Evolutionary conservation across 2,113 vertebrate genomes (phyloP).

Genomic region (Eclectus roratus): DNA sequence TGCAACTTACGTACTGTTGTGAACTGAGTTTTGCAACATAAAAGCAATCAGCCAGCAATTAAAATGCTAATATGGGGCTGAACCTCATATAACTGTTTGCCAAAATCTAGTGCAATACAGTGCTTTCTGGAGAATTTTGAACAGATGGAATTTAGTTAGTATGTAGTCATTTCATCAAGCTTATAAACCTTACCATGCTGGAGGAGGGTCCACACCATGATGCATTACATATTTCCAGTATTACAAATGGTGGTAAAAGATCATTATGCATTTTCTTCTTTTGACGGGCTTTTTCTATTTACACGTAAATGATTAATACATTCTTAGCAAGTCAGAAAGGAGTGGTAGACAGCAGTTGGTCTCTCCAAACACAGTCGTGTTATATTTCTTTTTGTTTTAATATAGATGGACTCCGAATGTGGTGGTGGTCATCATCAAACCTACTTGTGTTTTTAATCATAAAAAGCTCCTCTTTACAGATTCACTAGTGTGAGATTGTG

Average conservation of each 20-base stretch:
- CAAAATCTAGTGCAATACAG: not conserved
- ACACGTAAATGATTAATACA: not conserved
- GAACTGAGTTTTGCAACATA: slow-evolving; percentile 61
- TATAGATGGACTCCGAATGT: not conserved
- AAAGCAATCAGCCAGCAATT: slow-evolving; percentile 72
- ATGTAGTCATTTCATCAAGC: slow-evolving; percentile 23
- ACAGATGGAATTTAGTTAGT: slow-evolving; percentile 39
- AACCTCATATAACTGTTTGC: slow-evolving; percentile 27
- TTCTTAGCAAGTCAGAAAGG: not conserved
- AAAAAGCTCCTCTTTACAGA: not conserved
- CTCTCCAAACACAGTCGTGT: not conserved
- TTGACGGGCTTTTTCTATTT: not conserved
- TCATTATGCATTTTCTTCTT: not conserved
- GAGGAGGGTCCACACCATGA: not conserved
- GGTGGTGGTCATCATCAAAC: not conserved
- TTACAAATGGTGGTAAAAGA: not conserved
- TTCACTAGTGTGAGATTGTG: not conserved
- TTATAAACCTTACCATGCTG: not conserved
- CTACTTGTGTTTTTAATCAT: not conserved
- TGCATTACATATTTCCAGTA: not conserved
- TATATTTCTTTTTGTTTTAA: not conserved
- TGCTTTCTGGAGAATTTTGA: slow-evolving; percentile 24
- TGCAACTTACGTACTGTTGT: slow-evolving; percentile 58
- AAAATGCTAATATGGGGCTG: slow-evolving; percentile 74
- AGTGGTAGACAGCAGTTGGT: not conserved